phyloP scores from a whole-genome alignment of 2,888 invertebrate species.

The Eledona agricola region DNA sequence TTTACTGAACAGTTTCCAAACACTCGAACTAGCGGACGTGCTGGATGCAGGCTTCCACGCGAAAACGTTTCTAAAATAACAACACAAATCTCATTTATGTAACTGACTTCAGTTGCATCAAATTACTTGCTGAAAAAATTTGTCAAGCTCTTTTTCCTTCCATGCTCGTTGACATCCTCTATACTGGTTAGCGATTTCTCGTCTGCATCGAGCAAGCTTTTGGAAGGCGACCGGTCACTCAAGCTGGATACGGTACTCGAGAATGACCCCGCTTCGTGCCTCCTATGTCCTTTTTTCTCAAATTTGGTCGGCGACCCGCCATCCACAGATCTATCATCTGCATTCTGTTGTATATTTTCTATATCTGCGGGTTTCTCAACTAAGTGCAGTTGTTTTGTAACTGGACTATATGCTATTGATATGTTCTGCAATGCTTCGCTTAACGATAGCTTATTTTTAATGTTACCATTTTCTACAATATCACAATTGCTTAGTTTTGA shows the following conservation, averaged over 20 bases:
- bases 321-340: neutral
- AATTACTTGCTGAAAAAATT: slow-evolving; percentile 72
- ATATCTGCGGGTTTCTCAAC: slow-evolving; percentile 61
- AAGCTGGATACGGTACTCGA: slow-evolving; percentile 76
- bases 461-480: slow-evolving; percentile 60
- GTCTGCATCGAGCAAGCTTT: slow-evolving; percentile 63
- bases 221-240: slow-evolving; percentile 74
- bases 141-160: slow-evolving; percentile 70
- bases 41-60: slow-evolving; percentile 61
- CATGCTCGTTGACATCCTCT: slow-evolving; percentile 59
- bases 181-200: slow-evolving; percentile 53
- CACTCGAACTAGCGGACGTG: slow-evolving; percentile 50
- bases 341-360: slow-evolving; percentile 1
- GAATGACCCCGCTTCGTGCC: slow-evolving; percentile 71
- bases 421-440: slow-evolving; percentile 77
- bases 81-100: no score
- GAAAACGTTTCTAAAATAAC: slow-evolving; percentile 61
- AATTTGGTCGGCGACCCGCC: neutral
- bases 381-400: slow-evolving; percentile 76
- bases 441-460: slow-evolving; percentile 67
- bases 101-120: neutral
- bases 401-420: slow-evolving; percentile 78
- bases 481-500: slow-evolving; percentile 45
- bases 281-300: slow-evolving; percentile 61
- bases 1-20: slow-evolving; percentile 62